A percentile compares a stretch with the other conserved stretches of the same genome.
Evolutionary conservation across 2,113 vertebrate species (phyloP).

Genomic region (Vireo altiloquus): DNA sequence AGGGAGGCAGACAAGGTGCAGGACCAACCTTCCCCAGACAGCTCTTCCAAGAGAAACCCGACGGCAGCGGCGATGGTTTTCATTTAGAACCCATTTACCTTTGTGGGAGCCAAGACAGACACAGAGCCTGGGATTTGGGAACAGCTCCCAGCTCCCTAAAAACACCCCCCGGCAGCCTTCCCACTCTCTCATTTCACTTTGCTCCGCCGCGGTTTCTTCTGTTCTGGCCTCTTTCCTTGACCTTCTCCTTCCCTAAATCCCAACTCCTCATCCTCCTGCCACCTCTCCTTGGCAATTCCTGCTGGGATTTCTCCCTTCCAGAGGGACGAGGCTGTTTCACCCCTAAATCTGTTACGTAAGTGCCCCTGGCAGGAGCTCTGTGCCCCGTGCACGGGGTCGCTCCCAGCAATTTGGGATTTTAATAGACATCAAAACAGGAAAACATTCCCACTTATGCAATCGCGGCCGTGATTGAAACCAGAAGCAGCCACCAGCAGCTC

Average conservation of each 20-base stretch:
- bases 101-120: neutral
- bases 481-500: neutral
- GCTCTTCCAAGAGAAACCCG: neutral
- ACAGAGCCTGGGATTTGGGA: neutral
- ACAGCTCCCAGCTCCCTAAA: neutral
- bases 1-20: neutral
- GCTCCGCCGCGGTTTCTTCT: neutral
- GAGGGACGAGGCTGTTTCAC: fast-evolving
- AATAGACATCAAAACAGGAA: constrained; percentile 54
- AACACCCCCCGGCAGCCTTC: neutral
- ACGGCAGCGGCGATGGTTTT: neutral
- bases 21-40: neutral
- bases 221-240: neutral
- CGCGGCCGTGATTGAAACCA: neutral
- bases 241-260: constrained; percentile 5
- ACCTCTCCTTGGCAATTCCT: neutral
- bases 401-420: neutral
- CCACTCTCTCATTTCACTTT: neutral
- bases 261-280: neutral
- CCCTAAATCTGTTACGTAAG: neutral
- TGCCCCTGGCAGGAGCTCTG: neutral
- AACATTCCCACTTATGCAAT: constrained; percentile 26
- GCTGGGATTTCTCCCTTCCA: neutral
- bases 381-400: neutral
- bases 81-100: neutral